These are phyloP conservation scores for Pardosa pseudoannulata DNA, from an alignment of 2,888 invertebrate genomes.

Conservation along the genomic window DNA sequence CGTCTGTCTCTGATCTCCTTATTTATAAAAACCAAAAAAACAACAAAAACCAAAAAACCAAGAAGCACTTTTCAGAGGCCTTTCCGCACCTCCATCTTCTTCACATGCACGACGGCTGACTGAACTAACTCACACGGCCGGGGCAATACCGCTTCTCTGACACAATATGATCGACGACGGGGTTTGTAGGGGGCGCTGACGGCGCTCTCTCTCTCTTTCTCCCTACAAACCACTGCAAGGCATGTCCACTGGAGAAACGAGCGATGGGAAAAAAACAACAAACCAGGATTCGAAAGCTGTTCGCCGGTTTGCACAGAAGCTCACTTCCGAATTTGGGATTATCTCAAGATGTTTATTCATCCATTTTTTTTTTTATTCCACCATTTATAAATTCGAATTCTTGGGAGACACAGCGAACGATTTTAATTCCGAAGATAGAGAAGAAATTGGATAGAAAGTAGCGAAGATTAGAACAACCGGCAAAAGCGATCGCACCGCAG, in stretches of 20 bases:
- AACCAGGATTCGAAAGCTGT: too few relatives aligned
- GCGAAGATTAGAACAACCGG: neutral
- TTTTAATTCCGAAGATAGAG: too few relatives aligned
- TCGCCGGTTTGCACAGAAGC: constrained; percentile 8
- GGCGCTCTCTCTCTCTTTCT: too few relatives aligned
- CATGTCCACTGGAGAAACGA: constrained; percentile 65
- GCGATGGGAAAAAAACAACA: too few relatives aligned
- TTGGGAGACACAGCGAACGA: too few relatives aligned
- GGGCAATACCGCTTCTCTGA: constrained; percentile 20
- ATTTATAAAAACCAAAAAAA: too few relatives aligned
- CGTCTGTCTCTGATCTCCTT: neutral
- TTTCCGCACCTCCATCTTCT: constrained; percentile 54
- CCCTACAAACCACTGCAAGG: constrained; percentile 55
- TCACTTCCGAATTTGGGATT: neutral
- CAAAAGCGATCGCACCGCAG: too few relatives aligned
- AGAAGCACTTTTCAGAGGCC: constrained; percentile 30
- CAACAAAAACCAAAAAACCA: too few relatives aligned
- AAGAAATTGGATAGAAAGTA: neutral
- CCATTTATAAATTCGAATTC: too few relatives aligned
- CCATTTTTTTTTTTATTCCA: too few relatives aligned
- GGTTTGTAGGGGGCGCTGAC: constrained; percentile 29
- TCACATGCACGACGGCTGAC: constrained; percentile 43
- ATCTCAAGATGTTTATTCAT: neutral
- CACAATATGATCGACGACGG: constrained; percentile 44
- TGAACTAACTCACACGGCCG: constrained; percentile 49